Conservation (phyloP, 1,140 invertebrate genomes). For the Platyscapa corneri region DNA sequence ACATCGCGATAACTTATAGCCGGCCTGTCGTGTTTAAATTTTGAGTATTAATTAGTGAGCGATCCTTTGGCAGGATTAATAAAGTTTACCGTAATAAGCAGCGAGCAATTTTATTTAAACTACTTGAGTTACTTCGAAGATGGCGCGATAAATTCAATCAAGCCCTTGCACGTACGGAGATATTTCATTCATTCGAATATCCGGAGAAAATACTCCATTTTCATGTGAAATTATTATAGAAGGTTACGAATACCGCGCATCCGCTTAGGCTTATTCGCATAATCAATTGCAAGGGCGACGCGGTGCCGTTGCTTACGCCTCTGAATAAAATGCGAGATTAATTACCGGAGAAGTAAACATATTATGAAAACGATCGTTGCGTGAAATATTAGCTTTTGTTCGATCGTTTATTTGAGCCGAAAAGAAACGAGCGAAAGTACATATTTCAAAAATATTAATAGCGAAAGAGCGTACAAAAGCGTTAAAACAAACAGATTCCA, state of each 20-base stretch:
- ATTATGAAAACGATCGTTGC: not conserved
- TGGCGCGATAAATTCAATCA: not conserved
- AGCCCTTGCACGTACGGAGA: no score
- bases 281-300: conserved; percentile 2
- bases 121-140: not conserved
- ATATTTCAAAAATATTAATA: conserved; percentile 31
- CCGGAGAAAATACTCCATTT: not conserved
- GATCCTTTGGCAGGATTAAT: conserved; percentile 11
- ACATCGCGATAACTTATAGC: not conserved
- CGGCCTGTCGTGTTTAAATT: conserved; percentile 1
- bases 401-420: not conserved
- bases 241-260: not conserved
- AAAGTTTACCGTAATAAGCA: conserved; percentile 4
- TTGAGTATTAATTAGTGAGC: conserved; percentile 38
- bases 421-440: conserved; percentile 24
- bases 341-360: conserved; percentile 10
- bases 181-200: not conserved
- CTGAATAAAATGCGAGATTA: not conserved
- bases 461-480: conserved; percentile 4
- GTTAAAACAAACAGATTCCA: conserved; percentile 40
- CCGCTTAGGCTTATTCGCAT: not conserved
- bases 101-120: not conserved
- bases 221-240: not conserved
- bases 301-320: no score
- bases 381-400: not conserved